These are phyloP conservation scores for Arothron firmamentum DNA, from an alignment of 2,113 vertebrate genomes.

Conservation along the genomic window DNA sequence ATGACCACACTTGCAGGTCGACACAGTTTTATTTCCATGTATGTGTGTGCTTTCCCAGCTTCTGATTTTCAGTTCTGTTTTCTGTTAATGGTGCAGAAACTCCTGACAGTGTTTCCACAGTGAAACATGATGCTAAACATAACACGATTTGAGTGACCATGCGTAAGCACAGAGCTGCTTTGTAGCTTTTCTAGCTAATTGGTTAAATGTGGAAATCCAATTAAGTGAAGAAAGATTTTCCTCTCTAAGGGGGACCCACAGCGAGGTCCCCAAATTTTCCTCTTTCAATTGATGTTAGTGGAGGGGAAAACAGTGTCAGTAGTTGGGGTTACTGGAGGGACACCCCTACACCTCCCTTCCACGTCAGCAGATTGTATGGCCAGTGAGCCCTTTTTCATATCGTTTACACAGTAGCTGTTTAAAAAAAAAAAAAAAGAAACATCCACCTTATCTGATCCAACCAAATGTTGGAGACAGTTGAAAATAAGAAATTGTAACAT, in stretches of 20 bases:
- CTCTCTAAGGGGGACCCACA: slow-evolving; percentile 30
- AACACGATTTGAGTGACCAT: slow-evolving; percentile 66
- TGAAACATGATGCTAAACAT: slow-evolving; percentile 74
- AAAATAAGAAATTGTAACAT: too few species aligned
- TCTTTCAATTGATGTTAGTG: slow-evolving; percentile 47
- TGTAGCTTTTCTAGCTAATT: slow-evolving; percentile 72
- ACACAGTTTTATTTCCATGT: slow-evolving; percentile 48
- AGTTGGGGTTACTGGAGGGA: slow-evolving; percentile 49
- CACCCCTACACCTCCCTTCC: slow-evolving; percentile 14
- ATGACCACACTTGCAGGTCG: slow-evolving; percentile 98
- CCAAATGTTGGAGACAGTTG: too few species aligned
- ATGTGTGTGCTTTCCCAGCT: slow-evolving; percentile 34
- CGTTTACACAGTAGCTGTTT: too few species aligned
- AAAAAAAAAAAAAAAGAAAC: too few species aligned
- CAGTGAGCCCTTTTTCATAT: too few species aligned
- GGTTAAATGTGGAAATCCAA: slow-evolving; percentile 79
- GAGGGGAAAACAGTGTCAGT: slow-evolving; percentile 51
- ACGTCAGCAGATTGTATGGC: slow-evolving; percentile 1
- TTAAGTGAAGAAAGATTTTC: slow-evolving; percentile 61
- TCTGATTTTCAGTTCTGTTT: slow-evolving; percentile 73
- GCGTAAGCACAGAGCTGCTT: slow-evolving; percentile 62
- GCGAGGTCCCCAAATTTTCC: slow-evolving; percentile 51
- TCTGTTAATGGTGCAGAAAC: slow-evolving; percentile 79
- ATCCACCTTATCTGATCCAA: too few species aligned
- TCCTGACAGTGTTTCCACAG: slow-evolving; percentile 70